These are phyloP conservation scores for Papilio helenus DNA, from an alignment of 1,140 invertebrate species.

Conservation along the genomic window DNA sequence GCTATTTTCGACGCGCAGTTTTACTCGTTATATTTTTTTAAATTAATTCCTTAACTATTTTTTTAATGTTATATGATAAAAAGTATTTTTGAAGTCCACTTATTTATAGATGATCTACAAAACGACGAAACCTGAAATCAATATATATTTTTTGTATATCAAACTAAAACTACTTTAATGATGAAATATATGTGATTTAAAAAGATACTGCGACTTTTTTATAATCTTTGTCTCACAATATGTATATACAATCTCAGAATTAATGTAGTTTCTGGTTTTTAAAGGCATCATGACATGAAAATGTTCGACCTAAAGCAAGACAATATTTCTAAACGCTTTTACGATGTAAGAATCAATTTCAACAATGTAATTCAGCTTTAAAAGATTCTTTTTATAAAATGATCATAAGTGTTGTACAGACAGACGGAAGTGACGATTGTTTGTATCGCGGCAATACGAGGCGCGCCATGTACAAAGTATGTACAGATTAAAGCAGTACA, in stretches of 20 bases:
- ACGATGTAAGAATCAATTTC: not conserved
- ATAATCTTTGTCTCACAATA: too few relatives aligned
- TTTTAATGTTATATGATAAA: not conserved
- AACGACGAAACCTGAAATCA: too few relatives aligned
- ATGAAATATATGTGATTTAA: too few relatives aligned
- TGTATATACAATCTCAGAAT: too few relatives aligned
- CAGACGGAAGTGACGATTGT: slow-evolving; percentile 43
- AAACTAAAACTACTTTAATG: too few relatives aligned
- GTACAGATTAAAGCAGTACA: slow-evolving; percentile 67
- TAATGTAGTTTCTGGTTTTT: too few relatives aligned
- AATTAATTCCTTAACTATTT: too few relatives aligned
- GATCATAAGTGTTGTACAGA: slow-evolving; percentile 41
- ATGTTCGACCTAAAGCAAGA: not conserved
- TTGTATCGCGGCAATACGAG: slow-evolving; percentile 54
- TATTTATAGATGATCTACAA: too few relatives aligned
- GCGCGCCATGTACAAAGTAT: slow-evolving; percentile 54
- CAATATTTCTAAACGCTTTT: not conserved
- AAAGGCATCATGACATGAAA: not conserved
- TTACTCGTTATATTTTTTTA: slow-evolving; percentile 29
- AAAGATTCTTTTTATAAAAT: slow-evolving; percentile 11
- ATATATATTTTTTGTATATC: too few relatives aligned
- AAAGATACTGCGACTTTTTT: too few relatives aligned
- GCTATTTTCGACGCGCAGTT: slow-evolving; percentile 39
- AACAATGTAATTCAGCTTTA: not conserved
- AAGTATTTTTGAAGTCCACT: not conserved